These are phyloP conservation scores for Mylabris sibirica DNA, from an alignment of 2,888 invertebrate species.

Conservation along the genomic window DNA sequence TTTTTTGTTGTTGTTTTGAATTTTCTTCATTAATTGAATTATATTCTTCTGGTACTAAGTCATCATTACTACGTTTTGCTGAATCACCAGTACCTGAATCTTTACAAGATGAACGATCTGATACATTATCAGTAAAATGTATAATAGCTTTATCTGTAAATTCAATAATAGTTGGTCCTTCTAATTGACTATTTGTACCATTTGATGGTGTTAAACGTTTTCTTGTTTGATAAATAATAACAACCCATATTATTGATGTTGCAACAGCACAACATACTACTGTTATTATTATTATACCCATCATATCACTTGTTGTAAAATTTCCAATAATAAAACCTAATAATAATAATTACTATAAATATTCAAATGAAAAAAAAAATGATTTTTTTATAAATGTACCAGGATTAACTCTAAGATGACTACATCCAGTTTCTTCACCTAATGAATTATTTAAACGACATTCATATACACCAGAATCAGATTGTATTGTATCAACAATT, in stretches of 20 bases:
- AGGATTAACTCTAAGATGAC: slow-evolving; percentile 75
- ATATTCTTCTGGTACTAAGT: slow-evolving; percentile 56
- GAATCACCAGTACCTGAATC: slow-evolving; percentile 85
- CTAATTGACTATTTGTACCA: slow-evolving; percentile 59
- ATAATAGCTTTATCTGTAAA: slow-evolving; percentile 41
- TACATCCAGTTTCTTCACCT: slow-evolving; percentile 77
- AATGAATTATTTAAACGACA: slow-evolving; percentile 89
- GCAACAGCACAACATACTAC: slow-evolving; percentile 90
- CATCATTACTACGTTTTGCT: slow-evolving; percentile 72
- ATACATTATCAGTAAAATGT: slow-evolving; percentile 71
- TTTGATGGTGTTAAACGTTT: slow-evolving; percentile 67
- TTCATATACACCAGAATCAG: slow-evolving; percentile 86
- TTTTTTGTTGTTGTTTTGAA: slow-evolving; percentile 6
- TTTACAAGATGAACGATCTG: slow-evolving; percentile 79
- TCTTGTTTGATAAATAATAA: slow-evolving; percentile 87
- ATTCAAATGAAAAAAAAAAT: not conserved
- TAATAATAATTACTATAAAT: slow-evolving; percentile 9
- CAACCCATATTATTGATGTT: slow-evolving; percentile 91
- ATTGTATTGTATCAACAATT: slow-evolving; percentile 79
- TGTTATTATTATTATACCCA: slow-evolving; percentile 88
- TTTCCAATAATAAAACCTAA: slow-evolving; percentile 51
- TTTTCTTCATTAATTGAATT: slow-evolving; percentile 43
- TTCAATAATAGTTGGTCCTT: slow-evolving; percentile 46
- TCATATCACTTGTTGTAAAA: slow-evolving; percentile 77
- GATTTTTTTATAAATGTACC: slow-evolving; percentile 55